Percentiles rank a stretch among this genome's conserved stretches.
phyloP scores from a whole-genome alignment of 2,113 vertebrate genomes.

The Entomyzon cyanotis region DNA sequence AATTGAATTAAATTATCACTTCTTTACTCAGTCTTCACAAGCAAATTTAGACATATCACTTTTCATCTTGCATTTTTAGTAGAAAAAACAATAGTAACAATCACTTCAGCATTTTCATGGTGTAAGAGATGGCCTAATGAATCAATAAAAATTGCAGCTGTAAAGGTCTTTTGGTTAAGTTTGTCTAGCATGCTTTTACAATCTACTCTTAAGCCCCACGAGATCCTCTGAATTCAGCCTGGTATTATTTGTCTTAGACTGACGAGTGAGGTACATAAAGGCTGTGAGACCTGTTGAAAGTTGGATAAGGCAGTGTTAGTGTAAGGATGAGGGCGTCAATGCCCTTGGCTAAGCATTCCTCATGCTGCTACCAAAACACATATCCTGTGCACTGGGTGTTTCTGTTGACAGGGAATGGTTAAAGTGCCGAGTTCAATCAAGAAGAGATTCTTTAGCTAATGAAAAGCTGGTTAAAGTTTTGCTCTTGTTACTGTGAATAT shows the following conservation, averaged over 20 bases:
- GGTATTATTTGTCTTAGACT: background rate
- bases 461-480: background rate
- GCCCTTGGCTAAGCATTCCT: background rate
- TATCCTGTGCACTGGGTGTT: background rate
- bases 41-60: background rate
- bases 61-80: conserved; percentile 1
- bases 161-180: background rate
- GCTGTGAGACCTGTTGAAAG: background rate
- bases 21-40: background rate
- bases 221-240: background rate
- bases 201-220: background rate
- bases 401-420: background rate
- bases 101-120: background rate
- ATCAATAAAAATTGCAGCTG: background rate
- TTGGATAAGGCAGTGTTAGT: background rate
- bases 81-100: background rate
- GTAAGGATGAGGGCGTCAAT: background rate
- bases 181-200: background rate
- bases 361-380: background rate
- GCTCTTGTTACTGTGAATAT: background rate
- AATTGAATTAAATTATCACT: background rate
- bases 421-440: background rate
- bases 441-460: background rate
- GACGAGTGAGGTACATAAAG: background rate
- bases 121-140: background rate